Evolutionary conservation across 2,888 invertebrate genomes (phyloP).

Genomic region (Diarsia brunnea): DNA sequence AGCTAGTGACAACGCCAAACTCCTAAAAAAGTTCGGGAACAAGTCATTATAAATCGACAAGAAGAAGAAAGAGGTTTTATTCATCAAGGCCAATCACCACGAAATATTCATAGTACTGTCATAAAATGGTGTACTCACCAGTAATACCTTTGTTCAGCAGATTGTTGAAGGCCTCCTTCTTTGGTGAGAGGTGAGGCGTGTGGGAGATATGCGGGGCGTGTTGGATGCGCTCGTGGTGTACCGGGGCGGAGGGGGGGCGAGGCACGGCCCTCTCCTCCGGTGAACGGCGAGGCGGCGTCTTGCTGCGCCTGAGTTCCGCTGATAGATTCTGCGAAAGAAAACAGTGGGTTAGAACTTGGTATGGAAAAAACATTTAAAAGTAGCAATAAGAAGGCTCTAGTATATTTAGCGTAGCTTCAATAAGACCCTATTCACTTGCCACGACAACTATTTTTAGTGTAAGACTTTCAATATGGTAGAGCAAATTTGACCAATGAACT

Average conservation of each 20-base stretch:
- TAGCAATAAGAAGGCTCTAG: not conserved
- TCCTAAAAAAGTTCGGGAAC: not conserved
- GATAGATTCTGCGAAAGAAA: slow-evolving; percentile 78
- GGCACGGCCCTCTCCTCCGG: slow-evolving; percentile 85
- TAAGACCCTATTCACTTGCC: not conserved
- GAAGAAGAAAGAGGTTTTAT: not conserved
- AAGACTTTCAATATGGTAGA: not conserved
- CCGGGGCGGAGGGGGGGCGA: slow-evolving; percentile 88
- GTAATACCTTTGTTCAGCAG: slow-evolving; percentile 91
- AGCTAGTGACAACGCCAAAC: not conserved
- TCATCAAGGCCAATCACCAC: not conserved
- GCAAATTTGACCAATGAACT: not conserved
- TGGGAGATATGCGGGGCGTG: slow-evolving; percentile 84
- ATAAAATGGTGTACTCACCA: slow-evolving; percentile 86
- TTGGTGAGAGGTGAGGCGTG: slow-evolving; percentile 90
- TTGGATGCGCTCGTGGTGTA: slow-evolving; percentile 83
- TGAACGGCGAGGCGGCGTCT: slow-evolving; percentile 85
- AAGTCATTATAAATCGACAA: not conserved
- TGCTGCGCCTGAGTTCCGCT: slow-evolving; percentile 84
- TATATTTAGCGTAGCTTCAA: not conserved
- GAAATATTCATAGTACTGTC: slow-evolving; percentile 2
- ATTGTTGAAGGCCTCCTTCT: slow-evolving; percentile 92
- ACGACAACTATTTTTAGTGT: too few relatives aligned
- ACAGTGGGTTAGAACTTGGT: slow-evolving; percentile 28
- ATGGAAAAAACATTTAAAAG: not conserved